Base-by-base conservation (phyloP, 2,888 invertebrate genomes). In the Hyposoter didymator region DNA sequence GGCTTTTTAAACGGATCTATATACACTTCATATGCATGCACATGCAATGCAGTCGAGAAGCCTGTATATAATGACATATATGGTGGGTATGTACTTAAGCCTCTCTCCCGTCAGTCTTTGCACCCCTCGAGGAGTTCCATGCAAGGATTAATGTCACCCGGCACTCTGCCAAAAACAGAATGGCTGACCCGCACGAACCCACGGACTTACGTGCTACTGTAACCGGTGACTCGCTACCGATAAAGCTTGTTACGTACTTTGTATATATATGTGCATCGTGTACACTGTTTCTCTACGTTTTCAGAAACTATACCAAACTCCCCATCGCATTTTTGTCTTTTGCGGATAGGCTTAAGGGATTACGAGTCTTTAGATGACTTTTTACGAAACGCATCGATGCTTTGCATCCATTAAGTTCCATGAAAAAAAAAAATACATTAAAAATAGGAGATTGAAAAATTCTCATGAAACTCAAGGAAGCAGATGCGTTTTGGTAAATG, bases 111-210 rank as follows among this genome's bases (percentile, higher is more conserved):
- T 78, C 82, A 67, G 84, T 88, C 88, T 89, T 89, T 89, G 87
- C 88, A 88, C 81, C 85, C 80, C 19, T 19, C 59, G 59, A 59
- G 87, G 86, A 87, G 85, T 87, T 89, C 87, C 89, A 39, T 39
- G 39, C 39, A 83, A 91, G 92, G 92, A 92, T 92, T 92, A 92
- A 92, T 90, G 91, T 90, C 90, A 86, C 88, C 84, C 90, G 92
- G 92, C 91, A 90, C 86, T 81, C 85, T 91, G 92, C 92, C 92
- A 92, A 91, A 91, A 91, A 90, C 89, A 87, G 89, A 88, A 88
- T 88, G 90, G 88, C 91, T 91, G 90, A 90, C 91, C 91, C 87
- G 87, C 84, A 88, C 88, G 88, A 88, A 89, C 87, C 88, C 85
- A 75, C 83, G 76, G 81, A 87, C 84, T 87, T 87, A 87, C 86